Base-by-base conservation (phyloP, 2,113 vertebrate genomes). In the Pterocles burchelli region DNA sequence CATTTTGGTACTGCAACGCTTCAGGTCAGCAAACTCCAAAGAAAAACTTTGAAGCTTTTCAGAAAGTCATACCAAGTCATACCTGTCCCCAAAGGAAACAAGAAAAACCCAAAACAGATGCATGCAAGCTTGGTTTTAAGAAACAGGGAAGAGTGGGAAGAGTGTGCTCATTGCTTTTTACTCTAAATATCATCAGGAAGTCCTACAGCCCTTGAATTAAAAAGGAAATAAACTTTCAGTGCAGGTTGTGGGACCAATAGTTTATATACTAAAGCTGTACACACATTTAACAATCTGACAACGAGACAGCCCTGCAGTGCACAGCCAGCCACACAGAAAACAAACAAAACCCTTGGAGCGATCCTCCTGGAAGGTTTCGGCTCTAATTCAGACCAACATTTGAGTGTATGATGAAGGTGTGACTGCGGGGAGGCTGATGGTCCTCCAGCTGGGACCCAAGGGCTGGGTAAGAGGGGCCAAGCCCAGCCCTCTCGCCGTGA, bases 161-260 rank as follows among this genome's bases (percentile, higher is more conserved):
- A 41, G 51, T 3, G 19, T 78, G 13, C 38, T 89, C 71, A 29
- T 25, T 2, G 9, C 25, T 73, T 93, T 86, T 81, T 25, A 74
- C 57, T 91, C 73, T 74, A 75, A 92, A 89, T 55, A 95, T 70
- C 45, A 71, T 31, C 26, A 65, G 76, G 43, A 88, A 94, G 79
- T 6, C 33, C 19, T 71, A 34, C 26, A 59, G 66, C 16, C 29
- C 38, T 38, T 57, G 61, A 95, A 72, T 84, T 84, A 67, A 77
- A 86, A 87, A 75, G 45, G 46, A 92, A 90, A 90, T 81, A 90
- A 92, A 90, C 58, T 81, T 90, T 38, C 41, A 71, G 25, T 36
- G 55, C 55, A 45, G 72, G 65, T 7, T 90, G 36, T 67, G 75
- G 75, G 68, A 86, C 90, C 67, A 59, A 46, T 13, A 74, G 31